Base-by-base conservation (phyloP, 1,140 invertebrate species). In the Cotesia chilonis region DNA sequence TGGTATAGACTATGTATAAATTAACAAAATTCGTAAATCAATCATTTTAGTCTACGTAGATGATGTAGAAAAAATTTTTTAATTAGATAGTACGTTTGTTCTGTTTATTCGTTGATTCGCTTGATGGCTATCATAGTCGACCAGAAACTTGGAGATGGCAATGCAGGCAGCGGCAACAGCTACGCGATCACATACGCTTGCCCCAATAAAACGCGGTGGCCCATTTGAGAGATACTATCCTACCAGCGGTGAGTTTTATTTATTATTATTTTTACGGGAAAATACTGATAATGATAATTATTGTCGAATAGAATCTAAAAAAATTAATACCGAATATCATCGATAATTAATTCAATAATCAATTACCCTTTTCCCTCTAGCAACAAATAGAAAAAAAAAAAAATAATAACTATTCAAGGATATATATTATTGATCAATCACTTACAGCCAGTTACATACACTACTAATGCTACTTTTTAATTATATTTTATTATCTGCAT, bases 151-250 rank as follows among this genome's bases (percentile, higher is more conserved):
- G 90, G 91, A 93, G 89, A 89, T 85, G 83, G 88, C 89, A 81
- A 87, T 93, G 88, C 89, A 89, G 87, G 89, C 90, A 87, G 90
- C 90, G 83, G 89, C 92, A 84, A 89, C 88, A 82, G 89, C 90
- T 82, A 88, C 88, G 86, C 90, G 90, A 84, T 91, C 90, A 77
- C 91, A 93, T 87, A 89, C 91, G 79, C 90, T 93, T 84, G 89
- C 90, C 78, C 89, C 92, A 69, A 88, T 95, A 83, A 93, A 92
- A 89, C 89, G 93, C 84, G 88, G 88, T 82, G 92, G 92, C 84
- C 88, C 90, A 82, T 91, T 92, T 87, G 89, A 91, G 84, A 91
- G 91, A 89, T 94, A 93, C 88, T 94, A 91, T 88, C 91, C 91
- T 77, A 92, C 92, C 79, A 90, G 93, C 90, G 93, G 93, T 94